phyloP scores from a whole-genome alignment of 2,797 vertebrate species.

The Zenarchopterus dispar region DNA sequence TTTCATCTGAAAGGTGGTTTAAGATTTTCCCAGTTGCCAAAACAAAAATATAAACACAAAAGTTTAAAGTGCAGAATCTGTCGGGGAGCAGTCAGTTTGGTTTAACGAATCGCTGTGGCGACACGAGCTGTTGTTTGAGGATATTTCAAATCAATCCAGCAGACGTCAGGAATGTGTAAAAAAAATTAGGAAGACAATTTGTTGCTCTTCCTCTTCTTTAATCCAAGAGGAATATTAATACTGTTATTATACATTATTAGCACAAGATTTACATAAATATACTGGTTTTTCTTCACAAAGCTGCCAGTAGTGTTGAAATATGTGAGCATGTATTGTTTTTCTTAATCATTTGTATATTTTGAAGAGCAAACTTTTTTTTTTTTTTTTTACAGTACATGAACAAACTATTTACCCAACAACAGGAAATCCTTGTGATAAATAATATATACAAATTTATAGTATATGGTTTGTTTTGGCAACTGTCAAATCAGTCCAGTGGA shows the following conservation, averaged over 20 bases:
- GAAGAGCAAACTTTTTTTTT: not conserved
- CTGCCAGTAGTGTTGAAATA: slow-evolving; percentile 27
- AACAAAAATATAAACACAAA: slow-evolving; percentile 69
- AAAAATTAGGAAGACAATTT: not conserved
- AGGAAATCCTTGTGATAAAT: slow-evolving; percentile 43
- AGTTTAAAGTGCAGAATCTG: slow-evolving; percentile 87
- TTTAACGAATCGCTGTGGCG: slow-evolving; percentile 22
- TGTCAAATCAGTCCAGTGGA: slow-evolving; percentile 61
- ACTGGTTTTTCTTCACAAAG: not conserved
- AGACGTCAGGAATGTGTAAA: not conserved
- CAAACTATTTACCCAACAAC: slow-evolving; percentile 17
- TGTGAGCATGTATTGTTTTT: not conserved
- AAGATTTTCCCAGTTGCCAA: slow-evolving; percentile 81
- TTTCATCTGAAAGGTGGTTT: slow-evolving; percentile 55
- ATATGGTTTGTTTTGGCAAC: slow-evolving; percentile 67
- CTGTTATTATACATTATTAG: not conserved
- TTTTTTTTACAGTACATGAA: slow-evolving; percentile 35
- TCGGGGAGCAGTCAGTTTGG: slow-evolving; percentile 33
- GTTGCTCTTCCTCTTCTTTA: not conserved
- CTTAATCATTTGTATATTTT: too few species aligned
- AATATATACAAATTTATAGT: slow-evolving; percentile 27
- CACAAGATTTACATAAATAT: slow-evolving; percentile 1
- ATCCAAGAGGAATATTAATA: not conserved
- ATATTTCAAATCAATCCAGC: not conserved
- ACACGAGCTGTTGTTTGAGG: too few species aligned